Evolutionary conservation across 1,140 invertebrate species (phyloP), one percentile per base, ranked within the genome.

Genomic region (Drosophila lacteicornis): DNA sequence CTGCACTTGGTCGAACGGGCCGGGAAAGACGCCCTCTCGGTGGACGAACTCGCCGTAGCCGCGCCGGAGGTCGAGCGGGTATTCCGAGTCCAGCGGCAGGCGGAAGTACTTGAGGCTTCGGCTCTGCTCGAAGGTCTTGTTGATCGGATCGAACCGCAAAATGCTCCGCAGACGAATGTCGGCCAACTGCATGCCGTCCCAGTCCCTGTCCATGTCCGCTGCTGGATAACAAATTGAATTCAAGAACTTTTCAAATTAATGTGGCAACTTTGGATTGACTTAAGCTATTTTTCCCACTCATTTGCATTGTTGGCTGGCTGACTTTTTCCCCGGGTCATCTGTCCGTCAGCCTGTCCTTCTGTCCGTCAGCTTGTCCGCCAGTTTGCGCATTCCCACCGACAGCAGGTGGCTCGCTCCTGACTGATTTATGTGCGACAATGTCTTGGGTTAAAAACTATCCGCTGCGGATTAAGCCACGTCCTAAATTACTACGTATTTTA

Each of bases 361-460:
- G 36, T 45, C 22, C 47, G 17, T 4, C 36, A 27, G 36, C 19
- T 38, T 30, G 61, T 58, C 61, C 53, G 67, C 22, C 40, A 69
- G 36, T 69, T 70, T 43, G 47, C 40, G 40, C 49, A 55, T 56
- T 68, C 46, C 27, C 49, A 59, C 45, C 30, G 30, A 49, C 71
- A 65, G 61, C 73, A 77, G 73, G 73, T 77, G 74, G 53, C 42
- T 49, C 17, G 36, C 25, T 22, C 15, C 68, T 61, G 47, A 58
- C 74, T 67, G 61, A 77, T 75, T 75, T 75, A 77, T 77, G 74
- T 76, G 53, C 61, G 50, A 25, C 65, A 50, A 30, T 47, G 55
- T 76, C 63, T 43, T 56, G 43, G 42, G 22, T 55, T 46, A 40
- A 36, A 43, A 58, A 40, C 61, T 49, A 38, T 69, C 49, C 30